phyloP scores from a whole-genome alignment of 2,113 vertebrate genomes.

The Menidia beryllina region DNA sequence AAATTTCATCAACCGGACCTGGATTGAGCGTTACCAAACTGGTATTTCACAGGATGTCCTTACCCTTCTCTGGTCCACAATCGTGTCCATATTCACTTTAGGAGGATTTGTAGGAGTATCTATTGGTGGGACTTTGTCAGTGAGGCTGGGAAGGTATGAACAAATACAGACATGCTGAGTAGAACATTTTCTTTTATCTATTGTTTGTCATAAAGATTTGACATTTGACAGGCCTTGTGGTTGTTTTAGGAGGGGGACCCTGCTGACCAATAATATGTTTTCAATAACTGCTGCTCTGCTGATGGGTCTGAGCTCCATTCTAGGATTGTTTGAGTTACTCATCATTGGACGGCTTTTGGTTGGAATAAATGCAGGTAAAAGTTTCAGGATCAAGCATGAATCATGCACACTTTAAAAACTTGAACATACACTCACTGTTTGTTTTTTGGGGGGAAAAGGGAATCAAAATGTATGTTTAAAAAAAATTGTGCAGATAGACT shows the following conservation, averaged over 20 bases:
- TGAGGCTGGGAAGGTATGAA: conserved; percentile 85
- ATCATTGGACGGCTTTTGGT: conserved; percentile 86
- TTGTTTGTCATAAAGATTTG: background rate
- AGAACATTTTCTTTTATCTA: background rate
- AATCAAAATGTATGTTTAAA: too few species aligned
- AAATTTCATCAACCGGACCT: conserved; percentile 89
- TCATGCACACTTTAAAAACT: background rate
- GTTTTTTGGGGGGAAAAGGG: too few species aligned
- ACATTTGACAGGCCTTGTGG: background rate
- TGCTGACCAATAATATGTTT: conserved; percentile 87
- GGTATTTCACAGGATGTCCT: conserved; percentile 76
- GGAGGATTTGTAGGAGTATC: conserved; percentile 86
- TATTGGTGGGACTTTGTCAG: conserved; percentile 83
- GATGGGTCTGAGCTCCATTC: conserved; percentile 86
- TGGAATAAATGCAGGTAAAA: conserved; percentile 89
- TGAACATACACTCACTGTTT: too few species aligned
- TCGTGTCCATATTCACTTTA: conserved; percentile 88
- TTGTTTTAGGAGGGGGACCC: conserved; percentile 85
- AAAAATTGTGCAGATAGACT: too few species aligned
- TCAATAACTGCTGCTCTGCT: conserved; percentile 85
- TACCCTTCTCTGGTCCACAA: conserved; percentile 89
- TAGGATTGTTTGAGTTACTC: conserved; percentile 86
- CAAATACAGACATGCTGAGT: background rate
- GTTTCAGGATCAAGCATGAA: background rate
- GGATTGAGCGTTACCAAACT: conserved; percentile 80